Evolutionary conservation across 53 echinoderm and acorn worm species (phyloP).

Genomic region (Astropecten irregularis): DNA sequence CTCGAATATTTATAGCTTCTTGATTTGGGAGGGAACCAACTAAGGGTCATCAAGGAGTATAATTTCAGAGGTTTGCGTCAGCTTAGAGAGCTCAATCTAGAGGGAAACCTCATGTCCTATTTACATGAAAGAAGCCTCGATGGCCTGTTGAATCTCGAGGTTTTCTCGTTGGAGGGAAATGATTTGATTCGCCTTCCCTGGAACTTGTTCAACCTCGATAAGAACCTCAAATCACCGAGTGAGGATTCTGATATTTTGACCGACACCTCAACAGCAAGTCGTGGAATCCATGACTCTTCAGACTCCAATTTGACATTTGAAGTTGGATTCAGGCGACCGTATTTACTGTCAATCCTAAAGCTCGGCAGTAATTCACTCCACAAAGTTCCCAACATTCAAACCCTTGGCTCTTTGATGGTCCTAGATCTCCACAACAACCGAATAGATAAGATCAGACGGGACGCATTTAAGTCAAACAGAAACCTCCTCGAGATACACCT

Average conservation of each 20-base stretch:
- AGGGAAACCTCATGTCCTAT: not conserved
- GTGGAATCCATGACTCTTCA: too few species aligned
- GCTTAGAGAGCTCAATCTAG: not conserved
- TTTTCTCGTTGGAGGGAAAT: not conserved
- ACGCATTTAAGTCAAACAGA: not conserved
- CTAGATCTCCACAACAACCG: constrained; percentile 15
- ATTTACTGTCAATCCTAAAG: not conserved
- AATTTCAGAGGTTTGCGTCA: not conserved
- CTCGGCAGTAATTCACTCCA: not conserved
- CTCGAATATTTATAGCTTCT: not conserved
- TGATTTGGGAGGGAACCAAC: not conserved
- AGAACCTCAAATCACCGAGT: not conserved
- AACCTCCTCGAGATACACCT: constrained; percentile 9
- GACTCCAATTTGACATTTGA: too few species aligned
- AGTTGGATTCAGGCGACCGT: too few species aligned
- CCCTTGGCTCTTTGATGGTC: not conserved
- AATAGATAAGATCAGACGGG: not conserved
- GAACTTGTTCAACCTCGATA: not conserved
- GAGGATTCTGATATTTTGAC: not conserved
- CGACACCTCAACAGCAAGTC: not conserved
- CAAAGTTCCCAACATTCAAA: not conserved
- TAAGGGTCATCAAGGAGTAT: not conserved
- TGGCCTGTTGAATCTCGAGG: not conserved
- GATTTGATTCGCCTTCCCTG: not conserved
- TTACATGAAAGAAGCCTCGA: not conserved